Conservation (phyloP, 1,140 invertebrate species). For the Penaeus chinensis region DNA sequence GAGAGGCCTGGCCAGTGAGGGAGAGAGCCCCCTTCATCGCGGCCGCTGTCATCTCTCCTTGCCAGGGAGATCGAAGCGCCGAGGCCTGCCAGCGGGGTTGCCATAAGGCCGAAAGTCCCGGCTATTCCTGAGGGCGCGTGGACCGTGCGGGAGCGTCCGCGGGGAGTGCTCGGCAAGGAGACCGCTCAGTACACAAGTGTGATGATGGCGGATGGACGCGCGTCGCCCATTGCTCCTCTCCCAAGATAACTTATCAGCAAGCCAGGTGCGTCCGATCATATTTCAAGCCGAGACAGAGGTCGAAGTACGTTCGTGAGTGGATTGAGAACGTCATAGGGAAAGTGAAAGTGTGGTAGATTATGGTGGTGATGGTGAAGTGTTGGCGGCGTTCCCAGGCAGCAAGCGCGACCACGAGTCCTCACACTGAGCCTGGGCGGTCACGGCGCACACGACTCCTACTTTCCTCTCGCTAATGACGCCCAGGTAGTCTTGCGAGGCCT, state of each 20-base stretch:
- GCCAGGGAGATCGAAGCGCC: conserved; percentile 54
- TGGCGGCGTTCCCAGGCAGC: conserved; percentile 36
- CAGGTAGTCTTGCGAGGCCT: not conserved
- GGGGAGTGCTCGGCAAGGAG: conserved; percentile 57
- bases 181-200: conserved; percentile 52
- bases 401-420: conserved; percentile 30
- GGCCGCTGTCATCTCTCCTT: not conserved
- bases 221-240: conserved; percentile 36
- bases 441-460: conserved; percentile 6
- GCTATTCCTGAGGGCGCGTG: not conserved
- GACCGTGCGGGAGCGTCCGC: conserved; percentile 31
- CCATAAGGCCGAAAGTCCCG: conserved; percentile 27
- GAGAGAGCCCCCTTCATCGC: not conserved
- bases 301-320: not conserved
- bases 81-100: conserved; percentile 33
- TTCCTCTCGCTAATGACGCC: conserved; percentile 4
- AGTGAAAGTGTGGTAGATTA: conserved; percentile 17
- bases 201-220: conserved; percentile 55
- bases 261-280: conserved; percentile 37
- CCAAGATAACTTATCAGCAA: conserved; percentile 51
- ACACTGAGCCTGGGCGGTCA: conserved; percentile 23
- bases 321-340: not conserved
- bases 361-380: conserved; percentile 30
- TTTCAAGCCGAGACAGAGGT: not conserved
- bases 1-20: not conserved